These are phyloP conservation scores for Anas bernieri DNA, from an alignment of 2,797 vertebrate species.

Conservation along the genomic window DNA sequence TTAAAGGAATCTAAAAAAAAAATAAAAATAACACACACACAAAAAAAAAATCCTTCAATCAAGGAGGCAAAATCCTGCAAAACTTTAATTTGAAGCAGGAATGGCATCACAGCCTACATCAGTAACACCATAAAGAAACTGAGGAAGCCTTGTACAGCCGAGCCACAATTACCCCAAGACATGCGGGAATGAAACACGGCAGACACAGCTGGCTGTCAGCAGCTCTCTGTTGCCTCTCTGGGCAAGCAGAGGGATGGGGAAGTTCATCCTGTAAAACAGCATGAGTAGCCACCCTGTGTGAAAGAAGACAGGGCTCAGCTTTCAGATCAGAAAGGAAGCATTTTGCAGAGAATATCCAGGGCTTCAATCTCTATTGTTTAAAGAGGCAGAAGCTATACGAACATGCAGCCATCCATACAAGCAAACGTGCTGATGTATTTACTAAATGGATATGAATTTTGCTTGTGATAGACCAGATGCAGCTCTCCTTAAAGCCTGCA, in stretches of 20 bases:
- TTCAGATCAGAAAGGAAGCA: background rate
- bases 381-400: background rate
- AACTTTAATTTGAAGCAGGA: background rate
- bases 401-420: background rate
- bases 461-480: background rate
- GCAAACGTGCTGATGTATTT: background rate
- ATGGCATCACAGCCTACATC: background rate
- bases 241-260: background rate
- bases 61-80: background rate
- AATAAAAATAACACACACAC: too few relatives aligned
- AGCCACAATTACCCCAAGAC: background rate
- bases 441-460: background rate
- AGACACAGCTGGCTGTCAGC: background rate
- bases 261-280: background rate
- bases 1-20: background rate
- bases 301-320: background rate
- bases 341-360: background rate
- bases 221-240: background rate
- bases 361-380: background rate
- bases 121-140: background rate
- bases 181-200: background rate
- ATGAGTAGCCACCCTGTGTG: background rate
- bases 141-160: background rate
- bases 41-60: background rate
- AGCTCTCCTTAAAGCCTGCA: background rate